phyloP scores from a whole-genome alignment of 2,797 vertebrate species.

The Cossypha polioptera region DNA sequence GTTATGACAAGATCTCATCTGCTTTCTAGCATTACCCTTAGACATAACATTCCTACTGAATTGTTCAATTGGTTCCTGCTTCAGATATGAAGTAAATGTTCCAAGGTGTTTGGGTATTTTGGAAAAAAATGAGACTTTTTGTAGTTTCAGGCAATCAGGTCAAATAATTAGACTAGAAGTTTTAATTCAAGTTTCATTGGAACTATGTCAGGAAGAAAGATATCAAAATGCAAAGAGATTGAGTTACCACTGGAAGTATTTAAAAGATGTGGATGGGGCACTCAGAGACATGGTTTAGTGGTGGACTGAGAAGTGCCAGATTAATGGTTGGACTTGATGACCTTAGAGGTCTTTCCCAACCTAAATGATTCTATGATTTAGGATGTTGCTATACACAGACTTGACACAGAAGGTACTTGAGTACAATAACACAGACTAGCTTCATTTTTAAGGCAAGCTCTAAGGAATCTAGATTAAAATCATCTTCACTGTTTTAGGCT shows the following conservation, averaged over 20 bases:
- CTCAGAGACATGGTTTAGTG: background rate
- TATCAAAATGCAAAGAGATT: background rate
- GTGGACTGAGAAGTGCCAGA: background rate
- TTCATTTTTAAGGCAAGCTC: background rate
- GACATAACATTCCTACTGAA: background rate
- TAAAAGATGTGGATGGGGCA: background rate
- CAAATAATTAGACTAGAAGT: background rate
- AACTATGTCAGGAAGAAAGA: background rate
- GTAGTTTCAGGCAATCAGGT: background rate
- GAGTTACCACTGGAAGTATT: background rate
- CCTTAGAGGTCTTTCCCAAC: background rate
- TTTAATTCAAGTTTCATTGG: background rate
- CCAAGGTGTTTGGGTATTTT: accelerated
- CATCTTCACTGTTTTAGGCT: background rate
- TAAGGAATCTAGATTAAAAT: background rate
- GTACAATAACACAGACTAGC: background rate
- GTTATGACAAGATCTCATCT: background rate
- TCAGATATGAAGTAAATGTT: background rate
- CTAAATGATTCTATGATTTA: background rate
- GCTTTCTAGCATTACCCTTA: background rate
- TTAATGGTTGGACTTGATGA: background rate
- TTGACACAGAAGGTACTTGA: background rate
- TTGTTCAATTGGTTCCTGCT: background rate
- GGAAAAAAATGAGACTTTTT: accelerated
- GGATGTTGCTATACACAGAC: background rate